phyloP scores from a whole-genome alignment of 2,113 vertebrate genomes.

The Coptodon rendalli region DNA sequence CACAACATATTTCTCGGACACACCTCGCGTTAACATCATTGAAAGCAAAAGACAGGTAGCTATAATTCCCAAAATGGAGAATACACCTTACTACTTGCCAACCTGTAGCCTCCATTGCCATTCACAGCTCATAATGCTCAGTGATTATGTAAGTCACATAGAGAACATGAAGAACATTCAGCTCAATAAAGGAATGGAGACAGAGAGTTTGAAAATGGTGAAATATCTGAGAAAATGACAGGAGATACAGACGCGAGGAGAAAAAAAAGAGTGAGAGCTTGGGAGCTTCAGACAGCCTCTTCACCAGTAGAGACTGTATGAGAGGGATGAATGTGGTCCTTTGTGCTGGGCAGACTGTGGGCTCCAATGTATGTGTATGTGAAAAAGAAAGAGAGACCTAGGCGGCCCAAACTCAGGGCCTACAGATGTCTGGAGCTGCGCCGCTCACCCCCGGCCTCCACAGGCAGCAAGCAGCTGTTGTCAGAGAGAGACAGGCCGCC shows the following conservation, averaged over 20 bases:
- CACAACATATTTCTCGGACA: conserved; percentile 21
- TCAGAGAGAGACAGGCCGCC: conserved; percentile 69
- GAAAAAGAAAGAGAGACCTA: conserved; percentile 44
- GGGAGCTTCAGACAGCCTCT: conserved; percentile 66
- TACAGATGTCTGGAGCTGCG: conserved; percentile 74
- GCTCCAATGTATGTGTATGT: conserved; percentile 47
- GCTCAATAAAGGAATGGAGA: background rate
- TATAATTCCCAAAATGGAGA: background rate
- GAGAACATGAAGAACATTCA: background rate
- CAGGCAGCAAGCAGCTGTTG: conserved; percentile 78
- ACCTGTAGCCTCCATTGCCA: background rate
- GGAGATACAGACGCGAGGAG: conserved; percentile 15
- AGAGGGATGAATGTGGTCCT: conserved; percentile 70
- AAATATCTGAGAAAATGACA: conserved; percentile 8
- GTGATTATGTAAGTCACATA: background rate
- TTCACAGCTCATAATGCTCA: background rate
- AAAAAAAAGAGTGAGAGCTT: conserved; percentile 42
- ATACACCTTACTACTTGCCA: background rate
- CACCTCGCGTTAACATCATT: background rate
- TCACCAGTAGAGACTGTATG: conserved; percentile 59
- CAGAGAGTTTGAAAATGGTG: background rate
- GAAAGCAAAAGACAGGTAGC: conserved; percentile 3
- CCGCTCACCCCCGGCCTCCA: conserved; percentile 62
- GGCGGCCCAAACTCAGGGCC: conserved; percentile 58
- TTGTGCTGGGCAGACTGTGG: conserved; percentile 69